Evolutionary conservation across 2,888 invertebrate genomes (phyloP).

Genomic region (Achlya flavicornis): DNA sequence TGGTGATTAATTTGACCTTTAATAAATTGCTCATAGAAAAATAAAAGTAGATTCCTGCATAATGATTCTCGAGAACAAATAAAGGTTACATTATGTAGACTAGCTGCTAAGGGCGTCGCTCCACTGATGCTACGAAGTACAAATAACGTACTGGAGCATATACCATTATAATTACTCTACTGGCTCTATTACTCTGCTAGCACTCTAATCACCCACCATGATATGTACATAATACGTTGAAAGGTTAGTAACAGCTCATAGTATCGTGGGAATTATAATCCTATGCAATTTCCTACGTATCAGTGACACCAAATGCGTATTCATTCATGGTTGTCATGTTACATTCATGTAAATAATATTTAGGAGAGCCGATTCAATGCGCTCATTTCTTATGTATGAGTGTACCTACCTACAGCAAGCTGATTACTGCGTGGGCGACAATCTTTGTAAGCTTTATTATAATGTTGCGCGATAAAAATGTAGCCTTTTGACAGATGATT

Average conservation of each 20-base stretch:
- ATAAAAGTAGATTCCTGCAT: conserved; percentile 30
- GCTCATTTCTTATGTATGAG: conserved; percentile 44
- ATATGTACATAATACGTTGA: neutral
- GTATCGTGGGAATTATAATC: conserved; percentile 34
- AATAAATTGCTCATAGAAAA: conserved; percentile 24
- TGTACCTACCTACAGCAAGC: conserved; percentile 48
- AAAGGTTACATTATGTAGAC: conserved; percentile 77
- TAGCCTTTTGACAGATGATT: conserved; percentile 49
- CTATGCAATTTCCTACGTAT: conserved; percentile 36
- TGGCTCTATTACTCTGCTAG: no score
- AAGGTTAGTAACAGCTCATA: neutral
- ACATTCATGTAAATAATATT: conserved; percentile 13
- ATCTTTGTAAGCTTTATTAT: conserved; percentile 39
- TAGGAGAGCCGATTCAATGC: conserved; percentile 28
- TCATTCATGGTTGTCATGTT: conserved; percentile 5
- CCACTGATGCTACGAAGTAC: conserved; percentile 42
- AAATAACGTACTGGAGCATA: conserved; percentile 18
- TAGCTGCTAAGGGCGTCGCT: conserved; percentile 62
- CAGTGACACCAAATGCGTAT: conserved; percentile 4
- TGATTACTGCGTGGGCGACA: conserved; percentile 64
- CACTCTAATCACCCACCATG: neutral
- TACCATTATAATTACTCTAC: conserved; percentile 38
- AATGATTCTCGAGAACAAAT: conserved; percentile 43
- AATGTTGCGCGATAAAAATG: conserved; percentile 42
- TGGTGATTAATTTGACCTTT: conserved; percentile 19